Conservation (phyloP, 2,888 invertebrate species). For the Eilema griseolum region DNA sequence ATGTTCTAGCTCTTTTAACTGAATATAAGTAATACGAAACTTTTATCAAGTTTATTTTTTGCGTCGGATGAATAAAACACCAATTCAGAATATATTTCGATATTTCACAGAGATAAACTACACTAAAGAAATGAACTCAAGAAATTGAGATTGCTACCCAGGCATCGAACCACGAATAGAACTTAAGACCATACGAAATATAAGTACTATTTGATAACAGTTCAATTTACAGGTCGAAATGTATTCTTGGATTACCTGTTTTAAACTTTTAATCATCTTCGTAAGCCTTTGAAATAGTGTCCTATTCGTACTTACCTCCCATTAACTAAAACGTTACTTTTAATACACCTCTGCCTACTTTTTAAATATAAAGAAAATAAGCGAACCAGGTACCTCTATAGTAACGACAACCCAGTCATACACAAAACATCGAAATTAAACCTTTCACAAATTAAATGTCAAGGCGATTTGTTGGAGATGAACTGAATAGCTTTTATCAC, state of each 20-base stretch:
- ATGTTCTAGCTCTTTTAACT: conserved; percentile 1
- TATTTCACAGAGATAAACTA: neutral
- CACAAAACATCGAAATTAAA: neutral
- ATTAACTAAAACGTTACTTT: too few relatives aligned
- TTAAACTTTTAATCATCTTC: too few relatives aligned
- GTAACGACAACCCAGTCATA: neutral
- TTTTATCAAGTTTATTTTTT: neutral
- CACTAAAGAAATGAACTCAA: neutral
- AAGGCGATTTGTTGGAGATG: neutral
- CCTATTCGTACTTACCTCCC: too few relatives aligned
- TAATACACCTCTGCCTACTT: neutral
- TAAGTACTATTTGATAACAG: neutral
- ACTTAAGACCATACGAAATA: neutral
- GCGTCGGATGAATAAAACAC: neutral
- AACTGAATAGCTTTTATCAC: conserved; percentile 4
- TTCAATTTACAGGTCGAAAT: too few relatives aligned
- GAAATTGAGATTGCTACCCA: neutral
- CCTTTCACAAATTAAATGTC: neutral
- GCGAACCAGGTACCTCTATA: neutral
- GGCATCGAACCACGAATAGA: neutral
- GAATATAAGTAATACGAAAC: neutral
- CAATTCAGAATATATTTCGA: neutral
- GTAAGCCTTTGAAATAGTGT: too few relatives aligned
- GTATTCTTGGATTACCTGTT: too few relatives aligned
- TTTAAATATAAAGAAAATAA: neutral